These are phyloP conservation scores for Thaumatotibia leucotreta DNA, from an alignment of 1,140 invertebrate species.

Conservation along the genomic window DNA sequence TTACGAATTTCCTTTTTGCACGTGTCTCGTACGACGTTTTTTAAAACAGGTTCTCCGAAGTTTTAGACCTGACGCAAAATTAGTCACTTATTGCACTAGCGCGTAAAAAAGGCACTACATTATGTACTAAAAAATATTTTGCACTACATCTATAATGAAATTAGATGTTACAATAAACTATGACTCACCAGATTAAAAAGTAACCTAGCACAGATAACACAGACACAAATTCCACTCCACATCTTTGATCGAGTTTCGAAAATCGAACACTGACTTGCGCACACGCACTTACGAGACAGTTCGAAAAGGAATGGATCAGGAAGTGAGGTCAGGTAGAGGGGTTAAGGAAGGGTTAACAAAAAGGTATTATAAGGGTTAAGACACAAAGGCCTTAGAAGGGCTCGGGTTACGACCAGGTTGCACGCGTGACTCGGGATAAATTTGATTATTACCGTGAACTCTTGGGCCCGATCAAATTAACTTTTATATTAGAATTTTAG, in stretches of 20 bases:
- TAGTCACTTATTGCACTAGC: no score
- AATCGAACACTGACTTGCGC: slow-evolving; percentile 46
- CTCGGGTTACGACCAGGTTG: slow-evolving; percentile 50
- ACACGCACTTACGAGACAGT: slow-evolving; percentile 58
- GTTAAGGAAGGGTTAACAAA: slow-evolving; percentile 70
- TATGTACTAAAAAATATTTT: no score
- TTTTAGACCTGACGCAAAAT: no score
- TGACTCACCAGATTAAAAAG: neutral
- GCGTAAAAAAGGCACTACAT: no score
- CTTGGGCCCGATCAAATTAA: neutral
- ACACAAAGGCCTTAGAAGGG: slow-evolving; percentile 43
- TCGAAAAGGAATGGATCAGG: slow-evolving; percentile 63
- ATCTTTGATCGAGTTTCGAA: slow-evolving; percentile 21
- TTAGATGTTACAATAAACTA: no score
- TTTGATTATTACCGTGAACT: slow-evolving; percentile 23
- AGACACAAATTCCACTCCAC: slow-evolving; percentile 4
- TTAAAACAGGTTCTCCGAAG: no score
- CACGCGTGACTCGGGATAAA: slow-evolving; percentile 35
- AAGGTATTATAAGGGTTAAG: slow-evolving; percentile 64
- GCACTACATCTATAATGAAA: no score
- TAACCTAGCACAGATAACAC: slow-evolving; percentile 17
- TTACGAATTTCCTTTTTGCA: no score
- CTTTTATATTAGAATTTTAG: neutral
- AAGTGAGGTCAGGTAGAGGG: slow-evolving; percentile 68
- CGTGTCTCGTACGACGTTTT: no score